Evolutionary conservation across 2,797 vertebrate species (phyloP).

Genomic region (Sarcoramphus papa): DNA sequence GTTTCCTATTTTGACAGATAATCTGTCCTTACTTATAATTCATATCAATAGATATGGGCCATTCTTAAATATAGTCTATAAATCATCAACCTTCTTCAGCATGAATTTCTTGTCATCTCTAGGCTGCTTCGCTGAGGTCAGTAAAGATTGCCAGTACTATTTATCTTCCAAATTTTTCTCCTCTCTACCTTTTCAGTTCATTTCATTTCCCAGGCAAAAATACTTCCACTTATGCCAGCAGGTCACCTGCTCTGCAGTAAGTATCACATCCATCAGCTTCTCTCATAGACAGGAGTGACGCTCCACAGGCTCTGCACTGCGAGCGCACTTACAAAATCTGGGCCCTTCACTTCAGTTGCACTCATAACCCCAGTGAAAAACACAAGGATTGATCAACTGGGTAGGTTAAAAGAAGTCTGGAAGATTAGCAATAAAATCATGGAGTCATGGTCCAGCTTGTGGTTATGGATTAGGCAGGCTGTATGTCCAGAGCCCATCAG

Average conservation of each 20-base stretch:
- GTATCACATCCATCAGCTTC: conserved; percentile 41
- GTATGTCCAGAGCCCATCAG: neutral
- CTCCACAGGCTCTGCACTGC: neutral
- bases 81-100: conserved; percentile 19
- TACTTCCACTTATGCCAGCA: conserved; percentile 46
- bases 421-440: neutral
- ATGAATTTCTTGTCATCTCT: conserved; percentile 42
- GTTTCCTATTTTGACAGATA: conserved; percentile 34
- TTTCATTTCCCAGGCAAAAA: conserved; percentile 18
- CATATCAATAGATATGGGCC: neutral
- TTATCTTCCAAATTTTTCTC: conserved; percentile 46
- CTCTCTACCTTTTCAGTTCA: neutral
- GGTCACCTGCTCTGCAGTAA: neutral
- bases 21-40: neutral
- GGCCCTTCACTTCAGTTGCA: neutral
- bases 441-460: neutral
- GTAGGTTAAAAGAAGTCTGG: neutral
- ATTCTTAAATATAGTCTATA: conserved; percentile 19
- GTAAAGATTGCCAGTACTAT: conserved; percentile 45
- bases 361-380: neutral
- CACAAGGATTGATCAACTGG: neutral
- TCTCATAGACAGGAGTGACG: neutral
- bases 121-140: conserved; percentile 27
- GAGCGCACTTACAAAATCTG: neutral
- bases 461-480: neutral